phyloP scores from a whole-genome alignment of 2,888 invertebrate species.

The Cephus runcator region DNA sequence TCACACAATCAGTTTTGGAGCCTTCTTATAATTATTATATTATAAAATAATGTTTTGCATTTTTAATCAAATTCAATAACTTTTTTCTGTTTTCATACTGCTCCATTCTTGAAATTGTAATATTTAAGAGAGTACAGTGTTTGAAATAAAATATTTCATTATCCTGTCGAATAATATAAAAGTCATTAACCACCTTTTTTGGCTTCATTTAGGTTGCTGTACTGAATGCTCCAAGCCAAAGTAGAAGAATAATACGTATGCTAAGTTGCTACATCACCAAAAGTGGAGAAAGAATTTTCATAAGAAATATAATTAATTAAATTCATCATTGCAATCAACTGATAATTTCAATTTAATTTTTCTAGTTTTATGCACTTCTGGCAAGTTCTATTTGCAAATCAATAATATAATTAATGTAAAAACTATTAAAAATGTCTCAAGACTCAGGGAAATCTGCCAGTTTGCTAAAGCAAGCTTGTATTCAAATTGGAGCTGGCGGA shows the following conservation, averaged over 20 bases:
- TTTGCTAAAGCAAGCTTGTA: constrained; percentile 75
- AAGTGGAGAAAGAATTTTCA: neutral
- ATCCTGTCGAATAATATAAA: neutral
- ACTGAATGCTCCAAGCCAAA: neutral
- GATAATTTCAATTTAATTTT: neutral
- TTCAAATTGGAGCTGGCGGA: constrained; percentile 89
- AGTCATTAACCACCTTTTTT: neutral
- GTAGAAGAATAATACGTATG: neutral
- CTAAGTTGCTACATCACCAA: neutral
- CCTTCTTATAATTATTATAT: too few species aligned
- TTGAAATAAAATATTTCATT: too few species aligned
- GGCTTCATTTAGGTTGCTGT: neutral
- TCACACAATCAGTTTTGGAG: too few species aligned
- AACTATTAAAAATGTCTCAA: constrained; percentile 23
- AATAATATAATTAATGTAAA: neutral
- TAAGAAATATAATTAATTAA: neutral
- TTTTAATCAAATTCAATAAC: too few species aligned
- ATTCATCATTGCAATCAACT: neutral
- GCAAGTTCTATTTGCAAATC: neutral
- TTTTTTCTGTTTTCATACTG: too few species aligned
- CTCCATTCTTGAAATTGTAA: too few species aligned
- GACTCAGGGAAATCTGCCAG: constrained; percentile 20
- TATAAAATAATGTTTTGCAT: too few species aligned
- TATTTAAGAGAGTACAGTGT: too few species aligned
- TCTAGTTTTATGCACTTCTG: too few species aligned